Conservation (phyloP, 2,797 vertebrate species). For the Dendrocincla tyrannina region DNA sequence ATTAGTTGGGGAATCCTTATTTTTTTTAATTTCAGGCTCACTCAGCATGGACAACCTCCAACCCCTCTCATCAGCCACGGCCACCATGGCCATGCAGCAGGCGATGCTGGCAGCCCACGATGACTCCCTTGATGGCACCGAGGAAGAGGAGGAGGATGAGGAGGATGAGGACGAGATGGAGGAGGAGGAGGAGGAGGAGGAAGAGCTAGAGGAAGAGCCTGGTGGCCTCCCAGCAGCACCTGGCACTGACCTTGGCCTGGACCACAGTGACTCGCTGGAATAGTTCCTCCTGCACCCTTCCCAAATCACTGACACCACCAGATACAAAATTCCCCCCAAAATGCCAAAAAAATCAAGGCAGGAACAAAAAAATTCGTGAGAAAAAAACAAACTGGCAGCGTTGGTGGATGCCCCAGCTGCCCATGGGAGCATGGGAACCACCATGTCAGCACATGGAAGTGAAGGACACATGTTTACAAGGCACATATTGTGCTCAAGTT, state of each 20-base stretch:
- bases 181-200: constrained; percentile 81
- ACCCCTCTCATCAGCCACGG: constrained; percentile 91
- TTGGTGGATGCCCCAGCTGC: not conserved
- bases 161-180: constrained; percentile 78
- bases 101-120: constrained; percentile 92
- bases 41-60: constrained; percentile 93
- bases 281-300: constrained; percentile 66
- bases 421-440: not conserved
- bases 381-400: not conserved
- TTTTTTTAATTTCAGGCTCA: constrained; percentile 75
- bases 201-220: constrained; percentile 80
- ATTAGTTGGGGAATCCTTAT: not conserved
- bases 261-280: constrained; percentile 92
- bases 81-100: constrained; percentile 97
- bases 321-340: not conserved
- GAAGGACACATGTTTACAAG: constrained; percentile 74
- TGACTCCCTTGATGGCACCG: constrained; percentile 93
- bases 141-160: constrained; percentile 94
- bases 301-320: not conserved
- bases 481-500: constrained; percentile 71
- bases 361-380: not conserved
- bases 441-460: not conserved
- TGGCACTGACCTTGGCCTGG: constrained; percentile 85
- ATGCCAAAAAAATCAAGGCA: not conserved
- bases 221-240: constrained; percentile 82